Evolutionary conservation across 2,888 invertebrate genomes (phyloP).

Genomic region (Apomyelois bistriatella): DNA sequence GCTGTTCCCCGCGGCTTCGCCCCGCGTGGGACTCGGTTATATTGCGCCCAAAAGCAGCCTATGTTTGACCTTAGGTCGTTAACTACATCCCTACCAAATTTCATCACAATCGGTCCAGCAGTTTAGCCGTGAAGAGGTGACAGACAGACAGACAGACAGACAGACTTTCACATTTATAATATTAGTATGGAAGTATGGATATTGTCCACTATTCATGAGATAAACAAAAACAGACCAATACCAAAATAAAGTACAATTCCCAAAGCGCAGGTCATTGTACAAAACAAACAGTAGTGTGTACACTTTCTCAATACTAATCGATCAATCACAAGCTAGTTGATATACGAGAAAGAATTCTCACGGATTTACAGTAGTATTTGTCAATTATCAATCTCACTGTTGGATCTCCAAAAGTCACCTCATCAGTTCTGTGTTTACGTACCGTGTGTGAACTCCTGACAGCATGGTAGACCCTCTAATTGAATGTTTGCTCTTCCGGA

Average conservation of each 20-base stretch:
- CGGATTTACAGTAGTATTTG: constrained; percentile 4
- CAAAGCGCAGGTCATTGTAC: too few relatives aligned
- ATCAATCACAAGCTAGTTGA: constrained; percentile 1
- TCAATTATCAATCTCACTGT: constrained; percentile 9
- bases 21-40: too few relatives aligned
- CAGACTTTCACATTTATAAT: too few relatives aligned
- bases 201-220: background rate
- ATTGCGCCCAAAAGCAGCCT: too few relatives aligned
- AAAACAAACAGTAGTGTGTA: background rate
- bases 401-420: background rate
- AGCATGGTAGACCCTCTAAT: constrained; percentile 30
- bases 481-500: constrained; percentile 36
- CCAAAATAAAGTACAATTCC: background rate
- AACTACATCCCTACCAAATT: too few relatives aligned
- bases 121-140: too few relatives aligned
- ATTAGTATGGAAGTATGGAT: too few relatives aligned
- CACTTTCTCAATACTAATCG: background rate
- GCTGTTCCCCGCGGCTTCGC: too few relatives aligned
- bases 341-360: constrained; percentile 2
- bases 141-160: too few relatives aligned
- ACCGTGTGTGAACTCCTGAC: constrained; percentile 19
- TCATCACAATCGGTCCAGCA: too few relatives aligned
- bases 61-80: too few relatives aligned
- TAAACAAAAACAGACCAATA: background rate
- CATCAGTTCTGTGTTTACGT: constrained; percentile 4